Percentiles rank a stretch among this genome's conserved stretches.
These are phyloP conservation scores for Lagopus leucura DNA, from an alignment of 2,113 vertebrate species.

Conservation along the genomic window DNA sequence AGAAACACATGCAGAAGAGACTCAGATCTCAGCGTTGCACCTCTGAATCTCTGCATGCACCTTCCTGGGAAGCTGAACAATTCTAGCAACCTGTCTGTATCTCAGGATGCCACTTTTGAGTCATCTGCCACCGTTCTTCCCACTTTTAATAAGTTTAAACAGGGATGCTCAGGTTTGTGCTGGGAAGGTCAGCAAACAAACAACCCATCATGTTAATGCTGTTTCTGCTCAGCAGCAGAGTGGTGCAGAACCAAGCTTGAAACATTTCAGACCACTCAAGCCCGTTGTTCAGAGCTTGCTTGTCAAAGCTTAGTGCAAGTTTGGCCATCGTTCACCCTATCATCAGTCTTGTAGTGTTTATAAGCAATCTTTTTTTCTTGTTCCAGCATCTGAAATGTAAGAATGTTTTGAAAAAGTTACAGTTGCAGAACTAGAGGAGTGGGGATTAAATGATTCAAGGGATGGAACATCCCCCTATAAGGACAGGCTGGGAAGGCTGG, in stretches of 20 bases:
- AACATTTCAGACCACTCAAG: neutral
- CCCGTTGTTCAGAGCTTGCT: neutral
- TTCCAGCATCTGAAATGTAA: neutral
- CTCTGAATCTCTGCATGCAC: neutral
- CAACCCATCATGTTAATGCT: fast-evolving
- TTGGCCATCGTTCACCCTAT: neutral
- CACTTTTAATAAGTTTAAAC: neutral
- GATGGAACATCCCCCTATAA: too few species aligned
- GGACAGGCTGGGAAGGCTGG: too few species aligned
- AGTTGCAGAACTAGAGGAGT: neutral
- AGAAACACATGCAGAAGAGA: neutral
- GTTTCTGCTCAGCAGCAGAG: neutral
- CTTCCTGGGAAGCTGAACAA: neutral
- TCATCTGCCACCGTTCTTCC: neutral
- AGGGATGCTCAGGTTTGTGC: too few species aligned
- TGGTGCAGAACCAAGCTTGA: neutral
- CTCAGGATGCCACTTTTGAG: neutral
- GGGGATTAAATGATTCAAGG: neutral
- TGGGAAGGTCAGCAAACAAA: neutral
- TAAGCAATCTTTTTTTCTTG: neutral
- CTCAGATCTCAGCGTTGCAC: fast-evolving
- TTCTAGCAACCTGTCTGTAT: too few species aligned
- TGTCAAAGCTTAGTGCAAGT: neutral
- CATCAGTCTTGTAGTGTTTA: neutral
- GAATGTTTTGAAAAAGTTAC: neutral